Percentiles rank a stretch among this genome's conserved stretches.
phyloP scores from a whole-genome alignment of 2,797 vertebrate species.

The Sebastes ruberrimus region DNA sequence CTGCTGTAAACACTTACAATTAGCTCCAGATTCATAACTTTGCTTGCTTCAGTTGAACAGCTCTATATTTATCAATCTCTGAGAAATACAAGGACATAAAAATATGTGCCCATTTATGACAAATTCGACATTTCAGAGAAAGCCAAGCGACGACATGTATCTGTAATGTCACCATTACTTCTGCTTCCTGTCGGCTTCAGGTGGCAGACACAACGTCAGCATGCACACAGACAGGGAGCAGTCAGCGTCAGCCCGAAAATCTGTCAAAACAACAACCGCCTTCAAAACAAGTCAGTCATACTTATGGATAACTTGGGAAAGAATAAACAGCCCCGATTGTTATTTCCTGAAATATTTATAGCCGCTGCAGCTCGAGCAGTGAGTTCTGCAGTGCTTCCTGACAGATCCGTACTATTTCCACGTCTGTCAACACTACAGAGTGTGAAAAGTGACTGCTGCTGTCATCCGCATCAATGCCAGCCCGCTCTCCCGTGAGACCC shows the following conservation, averaged over 20 bases:
- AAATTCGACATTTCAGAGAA: background rate
- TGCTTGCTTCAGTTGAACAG: background rate
- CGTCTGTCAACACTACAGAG: slow-evolving; percentile 64
- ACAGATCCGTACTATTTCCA: slow-evolving; percentile 61
- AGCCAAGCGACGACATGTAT: background rate
- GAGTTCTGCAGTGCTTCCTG: slow-evolving; percentile 52
- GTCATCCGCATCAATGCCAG: slow-evolving; percentile 61
- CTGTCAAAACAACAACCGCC: slow-evolving; percentile 68
- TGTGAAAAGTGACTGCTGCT: slow-evolving; percentile 56
- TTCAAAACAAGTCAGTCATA: slow-evolving; percentile 76
- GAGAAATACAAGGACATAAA: background rate
- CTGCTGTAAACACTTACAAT: background rate
- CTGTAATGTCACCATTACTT: background rate
- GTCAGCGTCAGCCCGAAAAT: slow-evolving; percentile 44
- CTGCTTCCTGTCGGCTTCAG: slow-evolving; percentile 12
- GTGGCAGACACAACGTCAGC: slow-evolving; percentile 32
- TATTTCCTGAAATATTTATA: slow-evolving; percentile 78
- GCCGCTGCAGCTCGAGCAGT: slow-evolving; percentile 39
- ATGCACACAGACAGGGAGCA: slow-evolving; percentile 42
- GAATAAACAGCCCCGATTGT: slow-evolving; percentile 72
- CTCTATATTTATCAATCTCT: background rate
- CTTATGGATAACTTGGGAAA: slow-evolving; percentile 55
- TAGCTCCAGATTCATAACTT: background rate
- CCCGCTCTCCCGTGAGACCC: slow-evolving; percentile 52
- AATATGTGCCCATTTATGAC: background rate